These are phyloP conservation scores for Chrysochloris asiatica DNA, from an alignment of 2,113 vertebrate species.

Conservation along the genomic window DNA sequence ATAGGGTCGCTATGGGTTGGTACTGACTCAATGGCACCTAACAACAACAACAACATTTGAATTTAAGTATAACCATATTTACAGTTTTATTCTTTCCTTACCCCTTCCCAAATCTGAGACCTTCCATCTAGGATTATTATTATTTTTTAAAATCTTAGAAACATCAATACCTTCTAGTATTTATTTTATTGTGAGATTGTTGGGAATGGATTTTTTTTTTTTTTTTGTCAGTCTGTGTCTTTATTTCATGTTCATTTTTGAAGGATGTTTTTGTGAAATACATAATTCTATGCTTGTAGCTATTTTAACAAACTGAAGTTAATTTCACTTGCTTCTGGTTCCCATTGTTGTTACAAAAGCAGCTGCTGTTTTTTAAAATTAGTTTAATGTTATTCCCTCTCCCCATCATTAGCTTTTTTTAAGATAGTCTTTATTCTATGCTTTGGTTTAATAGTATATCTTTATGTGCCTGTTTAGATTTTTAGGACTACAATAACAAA, in stretches of 20 bases:
- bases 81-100: neutral
- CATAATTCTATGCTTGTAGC: neutral
- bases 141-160: neutral
- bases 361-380: neutral
- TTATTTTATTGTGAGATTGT: neutral
- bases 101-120: neutral
- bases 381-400: neutral
- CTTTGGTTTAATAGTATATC: neutral
- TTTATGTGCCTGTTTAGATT: neutral
- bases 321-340: neutral
- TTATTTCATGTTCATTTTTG: neutral
- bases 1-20: no score
- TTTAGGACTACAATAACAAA: neutral
- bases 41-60: no score
- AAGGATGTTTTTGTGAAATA: neutral
- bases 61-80: neutral
- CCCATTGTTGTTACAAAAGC: neutral
- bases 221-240: neutral
- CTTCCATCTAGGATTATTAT: neutral
- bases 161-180: neutral
- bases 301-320: neutral
- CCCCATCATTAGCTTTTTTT: neutral
- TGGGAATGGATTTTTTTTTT: neutral
- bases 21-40: no score
- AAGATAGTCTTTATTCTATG: neutral